phyloP scores from a whole-genome alignment of 1,140 invertebrate species.

The Nilaparvata lugens region DNA sequence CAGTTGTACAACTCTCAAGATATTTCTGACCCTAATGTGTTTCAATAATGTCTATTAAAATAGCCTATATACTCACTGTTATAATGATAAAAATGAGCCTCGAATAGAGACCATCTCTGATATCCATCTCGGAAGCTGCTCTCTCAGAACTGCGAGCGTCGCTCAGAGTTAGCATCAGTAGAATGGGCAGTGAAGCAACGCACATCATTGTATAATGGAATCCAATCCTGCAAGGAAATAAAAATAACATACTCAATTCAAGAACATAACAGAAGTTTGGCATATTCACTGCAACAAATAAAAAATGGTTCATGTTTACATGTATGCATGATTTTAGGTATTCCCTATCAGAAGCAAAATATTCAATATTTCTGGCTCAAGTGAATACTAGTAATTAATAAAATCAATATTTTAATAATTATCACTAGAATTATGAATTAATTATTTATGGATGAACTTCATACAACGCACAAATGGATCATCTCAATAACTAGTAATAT shows the following conservation, averaged over 20 bases:
- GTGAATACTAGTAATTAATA: no score
- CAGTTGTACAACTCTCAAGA: not conserved
- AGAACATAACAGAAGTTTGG: no score
- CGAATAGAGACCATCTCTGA: constrained; percentile 68
- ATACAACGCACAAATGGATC: no score
- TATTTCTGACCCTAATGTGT: constrained; percentile 30
- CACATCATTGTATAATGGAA: constrained; percentile 77
- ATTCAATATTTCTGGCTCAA: no score
- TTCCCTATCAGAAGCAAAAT: no score
- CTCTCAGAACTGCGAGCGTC: constrained; percentile 44
- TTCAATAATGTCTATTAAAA: constrained; percentile 27
- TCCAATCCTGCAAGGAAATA: constrained; percentile 47
- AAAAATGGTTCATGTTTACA: not conserved
- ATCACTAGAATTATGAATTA: no score
- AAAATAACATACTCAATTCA: no score
- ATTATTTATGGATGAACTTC: no score
- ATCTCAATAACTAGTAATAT: no score
- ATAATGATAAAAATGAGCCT: constrained; percentile 65
- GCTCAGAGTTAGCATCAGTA: constrained; percentile 39
- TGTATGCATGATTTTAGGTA: not conserved
- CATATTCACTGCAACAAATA: not conserved
- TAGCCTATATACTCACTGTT: constrained; percentile 48
- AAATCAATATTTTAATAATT: no score
- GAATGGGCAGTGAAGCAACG: constrained; percentile 63
- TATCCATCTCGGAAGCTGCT: constrained; percentile 62